Base-by-base conservation (phyloP, 2,888 invertebrate genomes). In the Agrochola litura region DNA sequence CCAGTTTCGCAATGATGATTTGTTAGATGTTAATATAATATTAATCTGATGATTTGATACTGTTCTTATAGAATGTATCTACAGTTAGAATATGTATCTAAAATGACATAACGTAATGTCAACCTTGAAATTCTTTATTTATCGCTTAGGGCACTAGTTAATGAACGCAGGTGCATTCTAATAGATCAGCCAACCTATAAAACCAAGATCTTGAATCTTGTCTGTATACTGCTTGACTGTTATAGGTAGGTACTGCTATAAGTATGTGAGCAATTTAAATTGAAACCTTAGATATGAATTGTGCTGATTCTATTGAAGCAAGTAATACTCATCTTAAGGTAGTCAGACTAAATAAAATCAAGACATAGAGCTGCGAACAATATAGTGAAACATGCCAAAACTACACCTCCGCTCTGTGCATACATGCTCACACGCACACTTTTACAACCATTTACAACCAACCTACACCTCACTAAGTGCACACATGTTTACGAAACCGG, bases 21-120 rank as follows among this genome's bases (percentile, higher is more conserved):
- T 56, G 41, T 77, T 54, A 30, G 3, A 54, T 46, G 30, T 16
- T 60, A 70, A 64, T 76, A 30, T 58, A 52, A 61, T 65, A 9
- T 54, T 19, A 58, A 60, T 61, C 19, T 25, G 6, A 30, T 41
- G 2, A 12, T 37, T 63, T 25, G 25, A 52, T 66, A 61, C 10
- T 37, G 19, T 46, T 83, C 46, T 43, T 72, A 41, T 46, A 54
- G 41, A 56, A 70, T 52, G 19, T 54, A 54, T 9, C 2, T 10
- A 37, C 0, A 25, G 37, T 37, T 37, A 16, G 4, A 54, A 25
- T 41, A 61, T 14, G 14, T 43, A 52, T 43, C 4, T 22, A 19
- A 30, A 49, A 70, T 58, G 1, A 25, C 9, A 60, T 19, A 25
- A 43, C n/a, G 16, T 64, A 25, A 25, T 76, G 16, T n/a, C n/a